phyloP scores from a whole-genome alignment of 1,140 invertebrate genomes.

The Formica selysi region DNA sequence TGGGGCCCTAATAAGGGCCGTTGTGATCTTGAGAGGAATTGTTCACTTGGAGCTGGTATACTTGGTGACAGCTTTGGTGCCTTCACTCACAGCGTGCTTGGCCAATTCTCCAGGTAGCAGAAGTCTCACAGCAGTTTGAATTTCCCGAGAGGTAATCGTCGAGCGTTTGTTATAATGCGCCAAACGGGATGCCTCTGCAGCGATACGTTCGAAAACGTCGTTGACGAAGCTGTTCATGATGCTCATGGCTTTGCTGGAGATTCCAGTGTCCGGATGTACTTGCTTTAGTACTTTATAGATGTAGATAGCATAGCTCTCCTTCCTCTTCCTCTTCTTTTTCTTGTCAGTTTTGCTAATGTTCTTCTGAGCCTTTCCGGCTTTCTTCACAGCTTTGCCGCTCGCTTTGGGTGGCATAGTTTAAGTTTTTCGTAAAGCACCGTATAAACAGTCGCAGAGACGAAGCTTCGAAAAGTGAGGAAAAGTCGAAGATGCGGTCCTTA shows the following conservation, averaged over 20 bases:
- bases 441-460: neutral
- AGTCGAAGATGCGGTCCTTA: neutral
- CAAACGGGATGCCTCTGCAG: slow-evolving; percentile 87
- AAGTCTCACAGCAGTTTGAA: slow-evolving; percentile 84
- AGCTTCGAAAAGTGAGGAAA: neutral
- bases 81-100: slow-evolving; percentile 74
- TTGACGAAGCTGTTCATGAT: slow-evolving; percentile 90
- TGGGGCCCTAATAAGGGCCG: slow-evolving; percentile 79
- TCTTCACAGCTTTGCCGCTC: slow-evolving; percentile 86
- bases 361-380: slow-evolving; percentile 87
- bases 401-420: slow-evolving; percentile 84
- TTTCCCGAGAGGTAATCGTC: slow-evolving; percentile 84
- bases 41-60: slow-evolving; percentile 81
- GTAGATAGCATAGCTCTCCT: slow-evolving; percentile 91
- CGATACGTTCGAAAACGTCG: slow-evolving; percentile 88
- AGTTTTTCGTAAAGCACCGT: neutral
- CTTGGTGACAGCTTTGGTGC: slow-evolving; percentile 76
- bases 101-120: slow-evolving; percentile 84
- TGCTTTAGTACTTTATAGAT: slow-evolving; percentile 91
- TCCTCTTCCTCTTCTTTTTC: slow-evolving; percentile 88
- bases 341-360: slow-evolving; percentile 87
- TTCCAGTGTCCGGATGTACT: slow-evolving; percentile 88
- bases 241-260: slow-evolving; percentile 88
- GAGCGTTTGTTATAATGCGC: slow-evolving; percentile 88
- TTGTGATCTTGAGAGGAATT: slow-evolving; percentile 27